Base-by-base conservation (phyloP, 2,113 vertebrate species). In the Hyaena hyaena region DNA sequence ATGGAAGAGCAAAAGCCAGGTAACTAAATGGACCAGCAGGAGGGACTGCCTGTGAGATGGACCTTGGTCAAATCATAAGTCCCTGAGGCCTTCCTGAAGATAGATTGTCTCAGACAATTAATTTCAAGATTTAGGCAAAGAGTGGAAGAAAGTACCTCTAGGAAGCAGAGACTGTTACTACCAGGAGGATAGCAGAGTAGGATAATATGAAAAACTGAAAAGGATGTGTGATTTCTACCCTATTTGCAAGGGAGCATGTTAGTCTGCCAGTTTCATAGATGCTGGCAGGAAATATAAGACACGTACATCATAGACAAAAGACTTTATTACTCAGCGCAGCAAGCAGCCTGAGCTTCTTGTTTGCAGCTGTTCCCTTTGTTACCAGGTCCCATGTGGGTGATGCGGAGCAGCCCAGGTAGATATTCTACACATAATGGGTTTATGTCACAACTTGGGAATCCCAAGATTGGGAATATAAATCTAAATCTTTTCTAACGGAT, bases 11-110 rank as follows among this genome's bases (percentile, higher is more conserved):
- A 80, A 35, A 93, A 61, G 10, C 3, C 31, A 65, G 7, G 28
- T 81, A 86, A 66, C 43, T 66, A 66, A 94, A 90, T 43, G 53
- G 55, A 80, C 66, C 9, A 48, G 88, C 55, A 90, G 24, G 23
- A 33, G 39, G 23, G 10, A 24, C 65, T 73, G 39, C 45, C 55
- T 43, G 21, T 45, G 58, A n/a, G 76, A 28, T 28, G 31, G 15
- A 11, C 35, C 33, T 81, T n/a, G 19, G 45, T 66, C 74, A 82
- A 82, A 33, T 91, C 81, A 76, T 28, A 91, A 21, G 66, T 82
- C 43, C 55, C 55, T 45, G 10, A 31, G 31, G 16, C 19, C 24
- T 79, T 53, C 58, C 21, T 24, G 6, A 48, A 73, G 12, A 53
- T 6, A 81, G 8, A 28, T 35, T 73, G 55, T 66, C 33, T 91